phyloP scores from a whole-genome alignment of 2,888 invertebrate genomes.

The Metellina segmentata region DNA sequence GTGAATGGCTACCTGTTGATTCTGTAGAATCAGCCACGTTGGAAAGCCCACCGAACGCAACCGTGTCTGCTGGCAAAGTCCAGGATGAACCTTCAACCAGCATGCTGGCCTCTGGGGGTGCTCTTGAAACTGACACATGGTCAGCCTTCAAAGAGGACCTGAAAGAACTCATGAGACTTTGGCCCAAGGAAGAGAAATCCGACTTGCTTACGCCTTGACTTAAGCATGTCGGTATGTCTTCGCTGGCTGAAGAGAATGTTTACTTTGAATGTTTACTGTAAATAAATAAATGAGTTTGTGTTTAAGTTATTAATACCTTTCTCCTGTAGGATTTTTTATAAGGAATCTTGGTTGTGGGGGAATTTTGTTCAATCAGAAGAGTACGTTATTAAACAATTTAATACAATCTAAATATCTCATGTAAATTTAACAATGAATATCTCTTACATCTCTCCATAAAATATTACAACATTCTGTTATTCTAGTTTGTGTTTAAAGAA shows the following conservation, averaged over 20 bases:
- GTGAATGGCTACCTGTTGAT: conserved; percentile 5
- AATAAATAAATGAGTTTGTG: too few species aligned
- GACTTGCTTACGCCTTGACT: conserved; percentile 22
- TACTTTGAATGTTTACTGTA: background rate
- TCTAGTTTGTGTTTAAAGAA: too few species aligned
- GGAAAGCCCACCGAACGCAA: background rate
- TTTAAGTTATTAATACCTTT: too few species aligned
- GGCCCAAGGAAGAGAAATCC: conserved; percentile 64
- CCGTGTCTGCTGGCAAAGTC: background rate
- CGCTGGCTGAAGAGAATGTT: conserved; percentile 6
- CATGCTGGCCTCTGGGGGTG: background rate
- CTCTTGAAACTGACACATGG: background rate
- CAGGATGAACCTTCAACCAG: background rate
- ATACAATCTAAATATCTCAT: too few species aligned
- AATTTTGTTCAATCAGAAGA: too few species aligned
- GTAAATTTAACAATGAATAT: too few species aligned
- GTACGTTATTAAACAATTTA: too few species aligned
- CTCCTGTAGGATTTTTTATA: too few species aligned
- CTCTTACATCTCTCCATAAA: too few species aligned
- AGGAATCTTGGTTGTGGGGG: too few species aligned
- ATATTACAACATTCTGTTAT: too few species aligned
- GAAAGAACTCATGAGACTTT: conserved; percentile 47
- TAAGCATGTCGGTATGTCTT: background rate
- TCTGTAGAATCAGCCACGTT: too few species aligned
- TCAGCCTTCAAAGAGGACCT: conserved; percentile 41